Base-by-base conservation (phyloP, 2,797 vertebrate genomes). In the Sternarchorhynchus goeldii region DNA sequence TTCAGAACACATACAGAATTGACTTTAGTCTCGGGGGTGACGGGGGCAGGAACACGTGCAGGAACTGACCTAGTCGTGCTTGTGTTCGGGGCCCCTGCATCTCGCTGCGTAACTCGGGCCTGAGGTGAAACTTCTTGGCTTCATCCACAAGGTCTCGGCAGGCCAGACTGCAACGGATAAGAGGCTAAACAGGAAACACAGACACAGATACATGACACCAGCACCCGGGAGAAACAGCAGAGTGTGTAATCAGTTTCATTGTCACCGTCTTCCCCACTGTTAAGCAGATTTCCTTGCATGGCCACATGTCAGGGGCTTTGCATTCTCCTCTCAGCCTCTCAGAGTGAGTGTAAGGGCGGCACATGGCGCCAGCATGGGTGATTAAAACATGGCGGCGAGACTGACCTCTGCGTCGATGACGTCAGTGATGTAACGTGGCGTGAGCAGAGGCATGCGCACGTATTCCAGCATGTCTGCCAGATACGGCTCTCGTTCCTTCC, bases 141-240 rank as follows among this genome's bases (percentile, higher is more conserved):
- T 99, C 97, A 0, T 99, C 97, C 3, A 99, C 97, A 0, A 99
- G 95, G 90, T 99, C 97, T 90, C 97, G 94, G 90, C 96, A 99
- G 18, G 96, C 96, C 87, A 99, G 92, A 79, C 97, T 99, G 86
- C 96, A 96, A 64, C 95, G 95, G 82, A 99, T 96, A 58, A 99
- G 93, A 77, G 97, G 96, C 97, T 98, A 85, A 67, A 88, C 50
- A 66, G 36, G 63, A 73, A 81, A 76, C 60, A 70, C 12, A 78
- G 62, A 80, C 4, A 57, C 3, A 71, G 5, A 62, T 7, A 41
- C 16, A 17, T 60, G 4, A 58, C 21, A 36, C 32, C 68, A 34
- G 41, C 64, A 68, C 6, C 16, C 16, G 10, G 36, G 1, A 16
- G 4, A 3, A 31, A 56, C 4, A 18, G 55, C 60, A 79, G 82